Evolutionary conservation across 2,888 invertebrate genomes (phyloP).

Genomic region (Myathropa florea): DNA sequence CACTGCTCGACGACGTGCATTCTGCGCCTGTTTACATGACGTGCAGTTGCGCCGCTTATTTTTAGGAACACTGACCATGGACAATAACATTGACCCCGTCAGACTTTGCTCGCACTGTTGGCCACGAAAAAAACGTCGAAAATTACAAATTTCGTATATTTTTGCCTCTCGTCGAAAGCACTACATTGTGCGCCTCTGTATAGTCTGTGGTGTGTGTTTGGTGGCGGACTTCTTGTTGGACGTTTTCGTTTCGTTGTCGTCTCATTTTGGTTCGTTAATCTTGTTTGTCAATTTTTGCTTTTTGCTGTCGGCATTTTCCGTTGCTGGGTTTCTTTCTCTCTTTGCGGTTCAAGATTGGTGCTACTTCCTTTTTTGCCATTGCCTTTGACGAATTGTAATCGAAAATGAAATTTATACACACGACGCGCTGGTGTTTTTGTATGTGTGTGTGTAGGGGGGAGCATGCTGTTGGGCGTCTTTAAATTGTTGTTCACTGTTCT

Average conservation of each 20-base stretch:
- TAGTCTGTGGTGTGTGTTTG: not conserved
- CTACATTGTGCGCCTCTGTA: not conserved
- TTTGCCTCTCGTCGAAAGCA: not conserved
- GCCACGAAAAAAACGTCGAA: slow-evolving; percentile 53
- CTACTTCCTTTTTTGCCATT: not conserved
- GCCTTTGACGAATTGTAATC: slow-evolving; percentile 44
- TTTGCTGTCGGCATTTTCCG: slow-evolving; percentile 38
- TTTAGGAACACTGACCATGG: slow-evolving; percentile 66
- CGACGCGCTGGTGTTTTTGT: not conserved
- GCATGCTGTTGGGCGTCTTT: not conserved
- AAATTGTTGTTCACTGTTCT: not conserved
- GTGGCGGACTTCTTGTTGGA: not conserved
- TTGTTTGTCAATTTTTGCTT: slow-evolving; percentile 36
- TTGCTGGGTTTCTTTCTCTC: slow-evolving; percentile 2
- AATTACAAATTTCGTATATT: slow-evolving; percentile 46
- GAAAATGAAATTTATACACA: slow-evolving; percentile 18
- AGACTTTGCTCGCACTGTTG: slow-evolving; percentile 14
- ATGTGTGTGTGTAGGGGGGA: not conserved
- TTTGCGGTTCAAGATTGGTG: slow-evolving; percentile 19
- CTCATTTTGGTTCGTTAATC: slow-evolving; percentile 45
- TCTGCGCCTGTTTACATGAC: slow-evolving; percentile 30
- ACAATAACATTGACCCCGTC: slow-evolving; percentile 67
- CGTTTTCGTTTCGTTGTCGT: not conserved
- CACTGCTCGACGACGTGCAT: not conserved
- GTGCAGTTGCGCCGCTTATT: slow-evolving; percentile 42